Conservation (phyloP, 1,140 invertebrate genomes). For the Drosophila rufa region DNA sequence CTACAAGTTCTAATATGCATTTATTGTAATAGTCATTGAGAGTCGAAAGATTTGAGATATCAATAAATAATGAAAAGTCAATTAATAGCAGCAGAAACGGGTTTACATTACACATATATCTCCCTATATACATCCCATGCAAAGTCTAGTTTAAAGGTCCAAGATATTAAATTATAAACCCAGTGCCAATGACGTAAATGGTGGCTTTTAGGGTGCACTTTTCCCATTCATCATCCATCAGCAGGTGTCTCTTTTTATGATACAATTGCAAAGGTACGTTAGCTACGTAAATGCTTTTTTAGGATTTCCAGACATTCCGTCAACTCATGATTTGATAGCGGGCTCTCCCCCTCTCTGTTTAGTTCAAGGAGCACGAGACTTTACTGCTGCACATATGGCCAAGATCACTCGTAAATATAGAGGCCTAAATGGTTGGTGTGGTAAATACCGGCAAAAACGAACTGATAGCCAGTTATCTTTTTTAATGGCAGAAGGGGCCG, state of each 20-base stretch:
- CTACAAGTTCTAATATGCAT: conserved; percentile 5
- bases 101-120: conserved; percentile 14
- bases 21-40: conserved; percentile 44
- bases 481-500: conserved; percentile 6
- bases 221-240: conserved; percentile 5
- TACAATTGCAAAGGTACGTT: conserved; percentile 2
- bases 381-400: conserved; percentile 16
- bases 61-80: conserved; percentile 22
- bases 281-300: conserved; percentile 5
- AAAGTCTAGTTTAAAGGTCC: conserved; percentile 1
- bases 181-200: conserved; percentile 5
- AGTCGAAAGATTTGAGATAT: conserved; percentile 22
- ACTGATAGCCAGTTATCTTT: conserved; percentile 45
- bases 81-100: conserved; percentile 20
- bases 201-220: background rate
- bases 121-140: too few relatives aligned
- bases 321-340: conserved; percentile 16
- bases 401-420: conserved; percentile 37
- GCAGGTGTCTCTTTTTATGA: conserved; percentile 5
- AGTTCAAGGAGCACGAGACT: conserved; percentile 17
- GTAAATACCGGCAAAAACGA: conserved; percentile 29
- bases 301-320: conserved; percentile 13
- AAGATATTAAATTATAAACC: conserved; percentile 1
- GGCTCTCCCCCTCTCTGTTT: background rate
- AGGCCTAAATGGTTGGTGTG: conserved; percentile 11